These are phyloP conservation scores for Ornithorhynchus anatinus DNA, from an alignment of 2,113 vertebrate genomes.

Conservation along the genomic window DNA sequence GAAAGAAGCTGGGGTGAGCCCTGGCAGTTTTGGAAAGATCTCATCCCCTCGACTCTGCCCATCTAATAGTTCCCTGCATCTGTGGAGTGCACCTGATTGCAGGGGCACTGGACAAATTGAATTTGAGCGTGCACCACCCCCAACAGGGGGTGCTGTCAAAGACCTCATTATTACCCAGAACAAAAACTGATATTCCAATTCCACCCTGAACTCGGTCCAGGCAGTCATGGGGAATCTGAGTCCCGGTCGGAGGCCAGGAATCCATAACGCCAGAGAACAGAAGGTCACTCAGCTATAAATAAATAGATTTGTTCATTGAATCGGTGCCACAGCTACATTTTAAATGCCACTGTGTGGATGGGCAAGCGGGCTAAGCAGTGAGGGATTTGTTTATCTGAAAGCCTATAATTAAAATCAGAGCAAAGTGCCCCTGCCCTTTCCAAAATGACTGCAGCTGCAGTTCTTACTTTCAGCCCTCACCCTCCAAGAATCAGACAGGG, in stretches of 20 bases:
- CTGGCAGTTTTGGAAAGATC: neutral
- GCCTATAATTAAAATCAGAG: slow-evolving; percentile 1
- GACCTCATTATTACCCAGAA: slow-evolving; percentile 21
- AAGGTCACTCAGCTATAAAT: slow-evolving; percentile 47
- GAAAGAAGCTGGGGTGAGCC: neutral
- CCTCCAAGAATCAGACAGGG: neutral
- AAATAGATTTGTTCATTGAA: slow-evolving; percentile 43
- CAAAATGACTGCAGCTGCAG: neutral
- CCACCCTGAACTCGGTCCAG: neutral
- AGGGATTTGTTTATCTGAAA: slow-evolving; percentile 12
- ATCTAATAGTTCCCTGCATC: slow-evolving; percentile 20
- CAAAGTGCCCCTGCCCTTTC: neutral
- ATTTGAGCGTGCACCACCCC: slow-evolving; percentile 23
- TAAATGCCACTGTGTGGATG: neutral
- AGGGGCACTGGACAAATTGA: slow-evolving; percentile 41
- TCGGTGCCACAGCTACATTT: slow-evolving; percentile 24
- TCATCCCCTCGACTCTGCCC: slow-evolving; percentile 13
- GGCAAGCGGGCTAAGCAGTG: neutral
- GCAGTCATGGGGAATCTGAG: slow-evolving; percentile 5
- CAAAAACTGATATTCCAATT: slow-evolving; percentile 10
- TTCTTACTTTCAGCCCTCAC: fast-evolving
- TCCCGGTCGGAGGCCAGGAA: neutral
- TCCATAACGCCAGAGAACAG: slow-evolving; percentile 32
- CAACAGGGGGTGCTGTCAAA: slow-evolving; percentile 29
- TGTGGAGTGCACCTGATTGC: slow-evolving; percentile 39